These are phyloP conservation scores for Napeogenes sylphis DNA, from an alignment of 2,888 invertebrate genomes.

Conservation along the genomic window DNA sequence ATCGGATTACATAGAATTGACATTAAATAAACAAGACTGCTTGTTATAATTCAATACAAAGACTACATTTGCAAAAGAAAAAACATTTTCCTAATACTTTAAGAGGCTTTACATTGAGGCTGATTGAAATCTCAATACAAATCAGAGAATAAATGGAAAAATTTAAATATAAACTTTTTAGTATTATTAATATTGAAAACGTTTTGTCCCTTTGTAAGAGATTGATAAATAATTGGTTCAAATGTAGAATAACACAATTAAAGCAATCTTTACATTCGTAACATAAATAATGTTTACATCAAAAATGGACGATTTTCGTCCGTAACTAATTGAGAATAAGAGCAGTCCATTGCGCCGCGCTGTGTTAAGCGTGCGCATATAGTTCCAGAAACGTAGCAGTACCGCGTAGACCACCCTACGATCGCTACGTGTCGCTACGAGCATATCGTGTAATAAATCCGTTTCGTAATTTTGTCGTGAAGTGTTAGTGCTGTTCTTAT, in stretches of 20 bases:
- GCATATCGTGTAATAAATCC: slow-evolving; percentile 14
- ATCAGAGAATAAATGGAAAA: slow-evolving; percentile 12
- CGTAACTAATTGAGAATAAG: slow-evolving; percentile 32
- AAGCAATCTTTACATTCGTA: background rate
- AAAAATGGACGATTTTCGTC: slow-evolving; percentile 27
- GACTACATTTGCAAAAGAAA: slow-evolving; percentile 10
- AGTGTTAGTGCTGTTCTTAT: slow-evolving; percentile 22
- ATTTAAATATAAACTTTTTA: slow-evolving; percentile 2
- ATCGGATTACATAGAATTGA: too few species aligned
- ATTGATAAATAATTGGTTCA: background rate
- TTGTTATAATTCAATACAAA: slow-evolving; percentile 14
- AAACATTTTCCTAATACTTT: slow-evolving; percentile 24
- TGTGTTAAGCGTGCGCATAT: slow-evolving; percentile 35
- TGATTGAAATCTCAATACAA: slow-evolving; percentile 26
- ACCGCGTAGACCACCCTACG: slow-evolving; percentile 37
- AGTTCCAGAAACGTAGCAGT: slow-evolving; percentile 35
- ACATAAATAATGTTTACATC: slow-evolving; percentile 3
- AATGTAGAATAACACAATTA: background rate
- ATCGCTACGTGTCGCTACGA: slow-evolving; percentile 37
- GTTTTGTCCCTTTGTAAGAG: background rate
- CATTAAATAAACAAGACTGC: background rate
- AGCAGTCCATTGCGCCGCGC: slow-evolving; percentile 27
- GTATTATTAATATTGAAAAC: background rate
- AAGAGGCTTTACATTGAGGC: slow-evolving; percentile 22
- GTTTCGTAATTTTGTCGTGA: slow-evolving; percentile 23